Evolutionary conservation across 2,797 vertebrate species (phyloP), one percentile per base, ranked within the genome.

Genomic region (Halcyon badia): DNA sequence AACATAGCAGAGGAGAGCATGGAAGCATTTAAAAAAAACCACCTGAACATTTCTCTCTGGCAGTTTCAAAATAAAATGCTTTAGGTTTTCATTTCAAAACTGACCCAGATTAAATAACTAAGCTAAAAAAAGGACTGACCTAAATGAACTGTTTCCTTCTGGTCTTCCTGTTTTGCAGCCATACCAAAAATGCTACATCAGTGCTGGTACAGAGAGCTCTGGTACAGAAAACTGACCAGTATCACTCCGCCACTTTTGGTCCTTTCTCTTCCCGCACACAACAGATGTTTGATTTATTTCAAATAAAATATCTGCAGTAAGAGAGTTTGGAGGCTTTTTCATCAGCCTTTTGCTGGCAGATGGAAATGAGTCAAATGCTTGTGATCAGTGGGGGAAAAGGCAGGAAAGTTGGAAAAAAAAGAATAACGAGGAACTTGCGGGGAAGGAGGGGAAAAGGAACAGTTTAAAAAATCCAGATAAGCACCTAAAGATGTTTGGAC

Each of bases 111-210:
- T 82, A 72, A 95, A 76, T 54, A 76, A 42, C 81, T 64, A 49
- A 65, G 33, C 54, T 84, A n/a, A 89, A 82, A 90, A 90, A 92
- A 92, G 17, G 37, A 62, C 77, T 82, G 70, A 65, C 78, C 51
- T 82, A 48, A 84, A 82, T 26, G 42, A 76, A 54, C 30, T n/a
- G 61, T 76, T 87, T 87, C 56, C 58, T 94, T 90, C 56, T 87
- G 61, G 33, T 79, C 75, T 94, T 95, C 78, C 89, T 84, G 83
- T 77, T 94, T 88, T 90, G 69, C 37, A 76, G 76, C 70, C 33
- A 6, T 75, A 82, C 57, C 20, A 65, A 78, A 93, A 92, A 42
- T 60, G 46, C 77, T 60, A 48, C 57, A 35, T 16, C 51, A 62
- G 91, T 51, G 60, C 51, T 83, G 56, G 60, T 81, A 35, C 14